Base-by-base conservation (phyloP, 2,113 vertebrate genomes). In the Climacteris rufus region DNA sequence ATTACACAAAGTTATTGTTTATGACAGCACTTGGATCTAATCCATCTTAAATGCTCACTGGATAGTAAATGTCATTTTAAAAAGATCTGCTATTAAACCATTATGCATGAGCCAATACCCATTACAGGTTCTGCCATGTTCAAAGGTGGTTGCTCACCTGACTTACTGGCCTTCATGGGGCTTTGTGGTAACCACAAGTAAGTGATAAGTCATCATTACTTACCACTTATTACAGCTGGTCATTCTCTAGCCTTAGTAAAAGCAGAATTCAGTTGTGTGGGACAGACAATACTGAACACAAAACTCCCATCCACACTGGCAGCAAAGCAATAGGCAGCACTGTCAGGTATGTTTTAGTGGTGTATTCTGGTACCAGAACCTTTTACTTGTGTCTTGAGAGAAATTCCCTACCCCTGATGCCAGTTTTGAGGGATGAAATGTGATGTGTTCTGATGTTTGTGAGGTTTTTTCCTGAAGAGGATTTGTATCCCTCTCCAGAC, bases 271-370 rank as follows among this genome's bases (percentile, higher is more conserved):
- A 27, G 10, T 25, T 52, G 31, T 11, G 37, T 47, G 40, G 25
- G 37, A 40, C 1, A 42, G 78, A 76, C 4, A 39, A 31, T 0
- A 0, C 3, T 42, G 39, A 83, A 78, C 40, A 80, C 30, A 60
- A 31, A 69, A 72, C 13, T 49, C 27, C 13, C 0, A 0, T 27
- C 57, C 45, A 4, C 6, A 7, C 1, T 56, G 28, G 25, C 63
- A 86, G 59, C 45, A 87, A 80, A 89, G 59, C 9, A 16, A 47
- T 6, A 9, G 60, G 53, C 17, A 80, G 44, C 35, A 13, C 21
- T 31, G 9, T 3, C 52, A 61, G 37, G 22, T 40, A 16, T 1
- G 0, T 82, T 77, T 65, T 20, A 37, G 21, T 20, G 11, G 13
- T 90, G 18, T 13, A 40, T 59, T 82, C 28, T 27, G 74, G 45